Conservation (phyloP, 2,797 vertebrate species). For the Rachycentron canadum region DNA sequence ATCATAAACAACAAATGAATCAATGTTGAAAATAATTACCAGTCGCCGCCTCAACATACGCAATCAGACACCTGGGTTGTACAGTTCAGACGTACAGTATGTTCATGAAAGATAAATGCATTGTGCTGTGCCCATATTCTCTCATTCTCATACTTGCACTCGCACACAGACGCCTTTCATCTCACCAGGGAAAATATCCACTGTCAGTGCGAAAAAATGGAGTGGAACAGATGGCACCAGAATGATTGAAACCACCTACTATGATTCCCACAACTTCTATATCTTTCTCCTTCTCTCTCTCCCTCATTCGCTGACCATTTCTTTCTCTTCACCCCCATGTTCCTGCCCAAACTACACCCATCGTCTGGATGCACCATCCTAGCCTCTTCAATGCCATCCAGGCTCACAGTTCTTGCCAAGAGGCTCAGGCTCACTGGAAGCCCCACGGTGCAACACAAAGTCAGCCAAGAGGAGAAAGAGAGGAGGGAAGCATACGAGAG, state of each 20-base stretch:
- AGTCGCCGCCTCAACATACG: slow-evolving; percentile 9
- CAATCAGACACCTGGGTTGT: slow-evolving; percentile 5
- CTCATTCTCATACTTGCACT: slow-evolving; percentile 42
- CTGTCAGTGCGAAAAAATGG: slow-evolving; percentile 74
- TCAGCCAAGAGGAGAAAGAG: slow-evolving; percentile 76
- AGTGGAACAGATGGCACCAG: slow-evolving; percentile 82
- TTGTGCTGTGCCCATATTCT: slow-evolving; percentile 32
- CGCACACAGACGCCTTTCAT: slow-evolving; percentile 47
- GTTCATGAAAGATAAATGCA: slow-evolving; percentile 28
- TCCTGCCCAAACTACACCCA: slow-evolving; percentile 49
- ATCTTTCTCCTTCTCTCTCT: slow-evolving; percentile 34
- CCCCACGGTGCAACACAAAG: slow-evolving; percentile 71
- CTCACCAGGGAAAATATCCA: slow-evolving; percentile 74
- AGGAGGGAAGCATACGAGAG: slow-evolving; percentile 30
- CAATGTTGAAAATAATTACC: not conserved
- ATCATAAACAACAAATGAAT: not conserved
- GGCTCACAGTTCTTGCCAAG: slow-evolving; percentile 69
- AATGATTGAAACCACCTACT: slow-evolving; percentile 82
- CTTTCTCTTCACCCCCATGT: slow-evolving; percentile 23
- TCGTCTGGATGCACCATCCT: slow-evolving; percentile 56
- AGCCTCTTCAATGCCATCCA: slow-evolving; percentile 66
- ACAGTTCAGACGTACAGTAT: slow-evolving; percentile 16
- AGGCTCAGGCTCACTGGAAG: slow-evolving; percentile 68
- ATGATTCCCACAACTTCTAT: slow-evolving; percentile 72
- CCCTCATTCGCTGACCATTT: slow-evolving; percentile 19